Evolutionary conservation across 2,113 vertebrate species (phyloP), one percentile per base, ranked within the genome.

Genomic region (Gallinago paraguaiae): DNA sequence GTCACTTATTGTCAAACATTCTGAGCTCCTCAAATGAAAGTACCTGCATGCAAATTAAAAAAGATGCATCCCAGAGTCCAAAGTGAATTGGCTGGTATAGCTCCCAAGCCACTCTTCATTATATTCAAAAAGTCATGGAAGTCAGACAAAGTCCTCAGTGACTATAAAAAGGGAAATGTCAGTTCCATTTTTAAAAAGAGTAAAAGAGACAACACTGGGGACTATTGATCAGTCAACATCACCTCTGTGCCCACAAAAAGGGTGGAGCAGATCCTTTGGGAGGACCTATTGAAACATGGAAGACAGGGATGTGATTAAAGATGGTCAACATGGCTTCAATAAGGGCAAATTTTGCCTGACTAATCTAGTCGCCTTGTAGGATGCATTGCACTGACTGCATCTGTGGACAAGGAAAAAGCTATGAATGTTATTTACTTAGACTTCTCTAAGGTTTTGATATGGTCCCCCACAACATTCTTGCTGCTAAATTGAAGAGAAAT

Each of bases 311-410:
- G 4, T 61, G 33, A 67, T 51, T 28, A 82, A 14, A 50, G 25
- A 43, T 2, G 31, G 35, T 22, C 35, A 81, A 14, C 2, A 17
- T 25, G 27, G 4, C 10, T 82, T 53, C 18, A 51, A 20, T 15
- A 39, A 39, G 25, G 17, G 35, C 6, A 37, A 65, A 45, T 50
- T 39, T 1, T 78, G 17, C 35, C 17, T 57, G 43, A 31, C 27
- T 53, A 45, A 50, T 33, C 7, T 27, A 18, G 20, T 53, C 0
- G 0, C 13, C 45, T 68, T 68, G 12, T 67, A 28, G 0, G 2
- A 46, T 39, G 10, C 8, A 46, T 46, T 46, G 18, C 45, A 65
- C 37, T 16, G 27, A 67, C 17, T 45, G 7, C 27, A 37, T 45
- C 7, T 13, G 17, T 60, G 24, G 28, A 24, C 23, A 82, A 28